These are phyloP conservation scores for Euphydryas editha DNA, from an alignment of 2,888 invertebrate genomes.

Conservation along the genomic window DNA sequence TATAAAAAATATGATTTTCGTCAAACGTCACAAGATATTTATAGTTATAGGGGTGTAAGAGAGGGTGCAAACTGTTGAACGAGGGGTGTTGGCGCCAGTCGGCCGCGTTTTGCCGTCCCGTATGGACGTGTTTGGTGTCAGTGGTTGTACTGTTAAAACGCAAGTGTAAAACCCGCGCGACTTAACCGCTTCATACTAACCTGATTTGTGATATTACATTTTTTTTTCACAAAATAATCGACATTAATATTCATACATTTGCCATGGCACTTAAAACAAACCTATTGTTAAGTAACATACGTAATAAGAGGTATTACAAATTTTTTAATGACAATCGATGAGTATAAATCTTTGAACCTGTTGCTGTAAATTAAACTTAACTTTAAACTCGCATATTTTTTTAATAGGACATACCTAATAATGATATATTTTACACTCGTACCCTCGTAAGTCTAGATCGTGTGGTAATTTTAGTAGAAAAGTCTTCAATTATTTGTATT, in stretches of 20 bases:
- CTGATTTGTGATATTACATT: conserved; percentile 2
- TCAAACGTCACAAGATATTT: conserved; percentile 10
- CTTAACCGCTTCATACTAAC: conserved; percentile 22
- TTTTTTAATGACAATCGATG: too few species aligned
- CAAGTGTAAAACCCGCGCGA: conserved; percentile 44
- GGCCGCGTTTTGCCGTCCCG: conserved; percentile 63
- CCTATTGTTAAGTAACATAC: background rate
- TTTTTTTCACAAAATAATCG: background rate
- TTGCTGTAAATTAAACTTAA: too few species aligned
- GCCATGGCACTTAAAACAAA: background rate
- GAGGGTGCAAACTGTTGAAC: conserved; percentile 81
- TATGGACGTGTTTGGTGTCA: conserved; percentile 54
- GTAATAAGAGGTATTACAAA: background rate
- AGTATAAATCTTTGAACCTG: too few species aligned
- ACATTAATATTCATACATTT: background rate
- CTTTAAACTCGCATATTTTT: too few species aligned
- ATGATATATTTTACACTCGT: too few species aligned
- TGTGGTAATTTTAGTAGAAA: too few species aligned
- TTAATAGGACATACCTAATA: too few species aligned
- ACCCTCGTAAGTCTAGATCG: too few species aligned
- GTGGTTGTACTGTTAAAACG: conserved; percentile 37
- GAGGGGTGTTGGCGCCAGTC: conserved; percentile 76
- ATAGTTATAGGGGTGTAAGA: conserved; percentile 55
- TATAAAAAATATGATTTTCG: background rate
- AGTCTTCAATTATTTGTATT: too few species aligned